Evolutionary conservation across 2,888 invertebrate genomes (phyloP), one percentile per base, ranked within the genome.

Genomic region (Ernsta delagoae): DNA sequence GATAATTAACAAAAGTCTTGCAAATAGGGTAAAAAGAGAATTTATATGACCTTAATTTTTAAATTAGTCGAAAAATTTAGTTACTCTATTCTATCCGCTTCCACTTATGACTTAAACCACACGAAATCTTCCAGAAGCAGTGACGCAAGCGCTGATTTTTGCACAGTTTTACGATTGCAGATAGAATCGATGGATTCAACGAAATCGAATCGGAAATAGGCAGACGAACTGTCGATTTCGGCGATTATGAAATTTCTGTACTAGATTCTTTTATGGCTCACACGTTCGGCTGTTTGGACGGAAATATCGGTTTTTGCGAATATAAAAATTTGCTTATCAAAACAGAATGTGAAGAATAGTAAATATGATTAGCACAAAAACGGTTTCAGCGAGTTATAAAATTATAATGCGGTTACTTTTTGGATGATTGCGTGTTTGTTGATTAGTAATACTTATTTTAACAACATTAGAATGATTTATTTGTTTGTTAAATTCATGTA

Each of bases 101-200:
- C n/a, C 60, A 54, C 56, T 48, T 48, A 56, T 56, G 45, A 45
- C 61, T 72, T 69, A 61, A 70, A 63, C 63, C 59, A 50, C 31
- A 39, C 11, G 34, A 43, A 45, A 65, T 60, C 61, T 6, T 39
- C 12, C 74, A 75, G 71, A 60, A 53, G 69, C 71, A 80, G 72
- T 90, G 89, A 89, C 86, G 88, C 80, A 86, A 89, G 83, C 83
- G 83, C 24, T 74, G 81, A 84, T 84, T 88, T 87, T 87, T 84
- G 85, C 84, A 81, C 84, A 80, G 41, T 75, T 87, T 88, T 85
- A 88, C 82, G 85, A 85, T 74, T 77, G 48, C 80, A 77, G 76
- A 79, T 80, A 75, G 41, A 77, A 71, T 73, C 74, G 69, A 72
- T 73, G 65, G 70, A 72, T 62, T 56, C 59, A 16, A 31, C 69